Base-by-base conservation (phyloP, 2,888 invertebrate genomes). In the Drosophila trichaetosa region DNA sequence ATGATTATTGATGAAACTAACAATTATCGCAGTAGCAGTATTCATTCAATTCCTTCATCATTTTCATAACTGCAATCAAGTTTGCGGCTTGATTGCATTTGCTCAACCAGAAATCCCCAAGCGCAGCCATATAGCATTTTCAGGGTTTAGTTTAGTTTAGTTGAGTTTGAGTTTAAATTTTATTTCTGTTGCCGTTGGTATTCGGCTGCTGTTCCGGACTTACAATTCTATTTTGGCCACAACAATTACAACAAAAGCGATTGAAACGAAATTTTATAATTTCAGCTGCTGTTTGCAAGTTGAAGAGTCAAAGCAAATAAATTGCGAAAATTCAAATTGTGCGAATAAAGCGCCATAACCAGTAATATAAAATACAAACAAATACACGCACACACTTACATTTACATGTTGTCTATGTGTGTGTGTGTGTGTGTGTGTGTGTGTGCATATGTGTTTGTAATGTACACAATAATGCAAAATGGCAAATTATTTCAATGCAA, bases 251-350 rank as follows among this genome's bases (percentile, higher is more conserved):
- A 72, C 38, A 51, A 65, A 59, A 54, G 46, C 63, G 52, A 73
- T 72, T 69, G 56, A 69, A 82, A 72, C 48, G 46, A 60, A 63
- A 56, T 69, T 77, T 36, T 65, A 68, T 71, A 83, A 58, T 69
- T 72, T 46, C 21, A 67, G 64, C 56, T 64, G 71, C 64, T 65
- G 60, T 60, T 66, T 33, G 49, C 65, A 76, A 78, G 80, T 86
- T 88, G 76, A 86, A 71, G 73, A 83, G 86, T 75, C 74, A 82
- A 76, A 76, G 75, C 52, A 79, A 88, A 88, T 84, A 86, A 83
- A 88, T 84, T 88, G 74, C 64, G 58, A 66, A 86, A 80, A 86
- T 83, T 80, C 58, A 63, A 82, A 79, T 81, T 82, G 71, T 58
- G 49, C 52, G 62, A 56, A 62, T 53, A 59, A 56, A 73, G 42